Percentiles rank a stretch among this genome's conserved stretches.
Evolutionary conservation across 2,113 vertebrate species (phyloP).

Genomic region (Malaclemys terrapin): DNA sequence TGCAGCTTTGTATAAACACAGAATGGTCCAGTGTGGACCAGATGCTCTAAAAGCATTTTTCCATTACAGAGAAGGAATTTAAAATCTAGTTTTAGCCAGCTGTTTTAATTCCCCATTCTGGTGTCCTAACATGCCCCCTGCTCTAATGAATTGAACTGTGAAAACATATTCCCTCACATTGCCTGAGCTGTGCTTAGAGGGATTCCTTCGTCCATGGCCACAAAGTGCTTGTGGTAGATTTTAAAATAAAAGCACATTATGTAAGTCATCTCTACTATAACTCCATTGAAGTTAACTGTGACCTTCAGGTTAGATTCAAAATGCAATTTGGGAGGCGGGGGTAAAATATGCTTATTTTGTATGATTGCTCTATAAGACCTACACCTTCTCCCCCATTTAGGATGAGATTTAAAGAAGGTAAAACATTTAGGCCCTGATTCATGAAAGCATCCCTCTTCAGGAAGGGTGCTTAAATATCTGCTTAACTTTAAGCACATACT

Average conservation of each 20-base stretch:
- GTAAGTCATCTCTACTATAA: not conserved
- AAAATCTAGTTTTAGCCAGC: not conserved
- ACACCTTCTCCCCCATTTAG: not conserved
- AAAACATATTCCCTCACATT: not conserved
- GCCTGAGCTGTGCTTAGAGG: not conserved
- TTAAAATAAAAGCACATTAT: not conserved
- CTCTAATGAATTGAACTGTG: not conserved
- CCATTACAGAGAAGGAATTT: not conserved
- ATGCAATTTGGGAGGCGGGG: not conserved
- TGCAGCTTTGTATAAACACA: too few relatives aligned
- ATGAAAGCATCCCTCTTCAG: not conserved
- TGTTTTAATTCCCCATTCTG: not conserved
- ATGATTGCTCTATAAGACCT: not conserved
- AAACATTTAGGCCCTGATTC: not conserved
- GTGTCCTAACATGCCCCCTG: not conserved
- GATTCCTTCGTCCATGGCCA: not conserved
- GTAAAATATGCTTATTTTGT: not conserved
- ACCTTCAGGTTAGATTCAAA: not conserved
- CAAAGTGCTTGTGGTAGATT: not conserved
- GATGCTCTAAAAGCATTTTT: not conserved
- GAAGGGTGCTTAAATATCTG: not conserved
- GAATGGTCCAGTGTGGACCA: not conserved
- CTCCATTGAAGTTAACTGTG: not conserved
- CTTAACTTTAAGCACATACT: not conserved
- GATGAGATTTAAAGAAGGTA: not conserved